A percentile compares a stretch with the other conserved stretches of the same genome.
Evolutionary conservation across 2,797 vertebrate species (phyloP).

Genomic region (Sebastes kiyomatsui): DNA sequence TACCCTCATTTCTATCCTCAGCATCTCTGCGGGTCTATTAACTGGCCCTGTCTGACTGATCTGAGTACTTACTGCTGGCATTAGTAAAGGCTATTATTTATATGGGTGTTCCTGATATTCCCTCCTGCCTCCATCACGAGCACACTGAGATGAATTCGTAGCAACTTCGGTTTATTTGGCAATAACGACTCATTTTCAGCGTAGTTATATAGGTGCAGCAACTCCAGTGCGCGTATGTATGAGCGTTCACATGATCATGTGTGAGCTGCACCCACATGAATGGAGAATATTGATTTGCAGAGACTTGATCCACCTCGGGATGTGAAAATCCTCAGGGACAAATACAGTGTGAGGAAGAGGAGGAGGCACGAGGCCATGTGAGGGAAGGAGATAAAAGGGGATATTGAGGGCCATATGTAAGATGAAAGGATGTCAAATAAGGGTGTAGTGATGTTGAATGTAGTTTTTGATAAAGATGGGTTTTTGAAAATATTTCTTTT

Average conservation of each 20-base stretch:
- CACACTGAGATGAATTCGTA: background rate
- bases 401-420: constrained; percentile 6
- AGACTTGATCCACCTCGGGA: constrained; percentile 60
- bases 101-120: constrained; percentile 37
- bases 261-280: constrained; percentile 56
- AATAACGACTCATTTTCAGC: background rate
- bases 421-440: background rate
- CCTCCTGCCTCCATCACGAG: constrained; percentile 2
- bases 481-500: background rate
- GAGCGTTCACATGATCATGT: constrained; percentile 33
- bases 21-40: constrained; percentile 50
- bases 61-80: constrained; percentile 37
- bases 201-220: background rate
- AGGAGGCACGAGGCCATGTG: constrained; percentile 16
- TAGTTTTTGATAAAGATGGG: background rate
- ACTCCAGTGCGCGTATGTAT: background rate
- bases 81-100: constrained; percentile 44
- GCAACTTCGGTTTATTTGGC: constrained; percentile 19
- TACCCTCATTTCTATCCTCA: constrained; percentile 49
- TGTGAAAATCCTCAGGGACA: constrained; percentile 52
- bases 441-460: background rate
- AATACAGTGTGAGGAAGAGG: constrained; percentile 34
- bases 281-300: constrained; percentile 68
- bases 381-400: constrained; percentile 30
- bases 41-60: constrained; percentile 40